Conservation (phyloP, 1,140 invertebrate species). For the Diorhabda carinulata region DNA sequence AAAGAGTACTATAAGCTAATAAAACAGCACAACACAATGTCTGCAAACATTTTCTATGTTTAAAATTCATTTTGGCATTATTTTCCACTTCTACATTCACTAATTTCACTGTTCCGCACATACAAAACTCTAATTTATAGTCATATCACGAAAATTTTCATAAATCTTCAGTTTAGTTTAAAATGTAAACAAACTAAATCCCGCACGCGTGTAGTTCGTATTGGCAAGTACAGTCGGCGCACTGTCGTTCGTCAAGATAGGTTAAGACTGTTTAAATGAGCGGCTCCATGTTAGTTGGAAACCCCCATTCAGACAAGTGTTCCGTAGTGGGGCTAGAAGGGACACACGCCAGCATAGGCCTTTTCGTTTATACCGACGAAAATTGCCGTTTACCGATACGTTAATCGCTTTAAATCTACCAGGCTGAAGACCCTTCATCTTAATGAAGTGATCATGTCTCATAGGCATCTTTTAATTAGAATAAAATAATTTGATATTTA, state of each 20-base stretch:
- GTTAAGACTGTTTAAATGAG: constrained; percentile 3
- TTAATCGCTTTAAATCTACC: neutral
- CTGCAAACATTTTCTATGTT: constrained; percentile 38
- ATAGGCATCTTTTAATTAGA: no score
- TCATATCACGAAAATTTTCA: neutral
- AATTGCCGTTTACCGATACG: neutral
- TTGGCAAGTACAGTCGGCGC: neutral
- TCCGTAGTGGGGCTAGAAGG: constrained; percentile 17
- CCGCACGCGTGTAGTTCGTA: neutral
- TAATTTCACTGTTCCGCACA: neutral
- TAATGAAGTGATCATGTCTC: neutral
- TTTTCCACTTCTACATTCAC: neutral
- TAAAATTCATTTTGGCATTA: constrained; percentile 38
- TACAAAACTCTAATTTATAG: neutral
- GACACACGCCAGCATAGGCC: constrained; percentile 21
- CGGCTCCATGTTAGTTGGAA: constrained; percentile 20
- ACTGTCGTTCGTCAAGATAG: neutral
- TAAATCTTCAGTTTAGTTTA: no score
- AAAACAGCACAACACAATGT: constrained; percentile 39
- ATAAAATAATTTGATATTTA: no score
- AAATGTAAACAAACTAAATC: constrained; percentile 32
- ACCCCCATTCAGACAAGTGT: constrained; percentile 17
- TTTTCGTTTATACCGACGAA: constrained; percentile 7
- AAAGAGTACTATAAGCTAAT: constrained; percentile 59
- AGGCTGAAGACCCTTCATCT: neutral